phyloP scores from a whole-genome alignment of 2,888 invertebrate genomes.

The Cactoblastis cactorum region DNA sequence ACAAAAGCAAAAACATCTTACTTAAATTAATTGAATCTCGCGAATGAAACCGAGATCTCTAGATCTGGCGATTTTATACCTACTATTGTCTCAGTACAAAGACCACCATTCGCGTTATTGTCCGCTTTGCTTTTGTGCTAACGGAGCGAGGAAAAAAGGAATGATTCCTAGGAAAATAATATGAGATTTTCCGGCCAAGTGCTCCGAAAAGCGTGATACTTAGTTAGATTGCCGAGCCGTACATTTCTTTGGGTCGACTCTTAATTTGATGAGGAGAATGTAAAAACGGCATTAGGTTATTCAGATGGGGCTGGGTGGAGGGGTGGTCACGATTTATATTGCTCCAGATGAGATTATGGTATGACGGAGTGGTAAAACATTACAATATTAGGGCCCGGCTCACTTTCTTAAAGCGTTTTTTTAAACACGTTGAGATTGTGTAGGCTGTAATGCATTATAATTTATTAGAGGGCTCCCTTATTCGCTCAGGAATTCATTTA shows the following conservation, averaged over 20 bases:
- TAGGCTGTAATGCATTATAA: neutral
- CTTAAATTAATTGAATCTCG: slow-evolving; percentile 52
- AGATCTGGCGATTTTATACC: slow-evolving; percentile 35
- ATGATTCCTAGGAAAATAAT: slow-evolving; percentile 50
- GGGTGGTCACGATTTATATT: slow-evolving; percentile 51
- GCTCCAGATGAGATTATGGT: slow-evolving; percentile 51
- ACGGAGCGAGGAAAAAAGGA: slow-evolving; percentile 32
- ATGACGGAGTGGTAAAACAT: slow-evolving; percentile 49
- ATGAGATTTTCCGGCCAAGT: slow-evolving; percentile 47
- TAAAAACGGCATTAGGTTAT: slow-evolving; percentile 61
- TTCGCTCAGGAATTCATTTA: neutral
- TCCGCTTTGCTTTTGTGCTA: slow-evolving; percentile 44
- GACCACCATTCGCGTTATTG: slow-evolving; percentile 46
- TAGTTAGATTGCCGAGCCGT: slow-evolving; percentile 53
- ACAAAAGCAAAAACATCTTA: slow-evolving; percentile 29
- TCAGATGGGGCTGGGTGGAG: slow-evolving; percentile 28
- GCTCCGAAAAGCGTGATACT: slow-evolving; percentile 42
- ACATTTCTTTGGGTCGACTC: slow-evolving; percentile 52
- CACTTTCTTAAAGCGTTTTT: slow-evolving; percentile 12
- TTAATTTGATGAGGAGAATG: slow-evolving; percentile 65
- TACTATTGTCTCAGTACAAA: slow-evolving; percentile 53
- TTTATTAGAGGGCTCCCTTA: neutral
- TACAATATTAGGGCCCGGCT: slow-evolving; percentile 21
- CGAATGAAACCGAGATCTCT: slow-evolving; percentile 35
- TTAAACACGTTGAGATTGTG: slow-evolving; percentile 2